phyloP scores from a whole-genome alignment of 2,888 invertebrate species.

The Mylabris sibirica region DNA sequence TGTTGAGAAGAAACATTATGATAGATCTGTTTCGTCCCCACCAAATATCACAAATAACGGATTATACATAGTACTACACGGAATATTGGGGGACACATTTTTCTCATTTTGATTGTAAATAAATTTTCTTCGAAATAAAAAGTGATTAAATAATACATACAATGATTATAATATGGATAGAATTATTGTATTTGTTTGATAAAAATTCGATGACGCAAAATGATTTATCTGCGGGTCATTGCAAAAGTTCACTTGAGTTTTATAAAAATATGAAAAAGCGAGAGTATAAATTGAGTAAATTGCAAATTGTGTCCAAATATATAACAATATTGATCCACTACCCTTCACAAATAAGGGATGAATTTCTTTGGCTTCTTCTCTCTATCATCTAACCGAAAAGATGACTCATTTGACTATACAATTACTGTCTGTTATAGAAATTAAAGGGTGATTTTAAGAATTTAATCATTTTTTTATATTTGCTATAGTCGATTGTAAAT shows the following conservation, averaged over 20 bases:
- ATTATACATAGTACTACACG: background rate
- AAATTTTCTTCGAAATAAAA: background rate
- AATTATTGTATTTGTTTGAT: conserved; percentile 4
- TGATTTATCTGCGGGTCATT: conserved; percentile 9
- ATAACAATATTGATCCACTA: background rate
- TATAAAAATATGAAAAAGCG: background rate
- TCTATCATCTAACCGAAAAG: background rate
- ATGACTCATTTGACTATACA: background rate
- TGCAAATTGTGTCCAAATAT: background rate
- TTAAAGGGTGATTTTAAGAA: background rate
- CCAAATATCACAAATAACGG: background rate
- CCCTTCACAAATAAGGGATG: background rate
- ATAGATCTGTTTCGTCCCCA: background rate
- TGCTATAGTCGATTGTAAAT: background rate
- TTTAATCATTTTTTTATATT: too few species aligned
- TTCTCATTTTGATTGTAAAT: background rate
- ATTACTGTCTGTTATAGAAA: too few species aligned
- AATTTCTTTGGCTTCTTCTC: background rate
- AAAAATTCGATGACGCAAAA: conserved; percentile 4
- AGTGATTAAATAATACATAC: background rate
- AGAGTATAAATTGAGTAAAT: background rate
- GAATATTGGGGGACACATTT: background rate
- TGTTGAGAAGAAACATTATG: background rate
- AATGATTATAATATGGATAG: background rate
- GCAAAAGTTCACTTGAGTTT: background rate